Base-by-base conservation (phyloP, 2,888 invertebrate genomes). In the Siphonodentalium dalli region DNA sequence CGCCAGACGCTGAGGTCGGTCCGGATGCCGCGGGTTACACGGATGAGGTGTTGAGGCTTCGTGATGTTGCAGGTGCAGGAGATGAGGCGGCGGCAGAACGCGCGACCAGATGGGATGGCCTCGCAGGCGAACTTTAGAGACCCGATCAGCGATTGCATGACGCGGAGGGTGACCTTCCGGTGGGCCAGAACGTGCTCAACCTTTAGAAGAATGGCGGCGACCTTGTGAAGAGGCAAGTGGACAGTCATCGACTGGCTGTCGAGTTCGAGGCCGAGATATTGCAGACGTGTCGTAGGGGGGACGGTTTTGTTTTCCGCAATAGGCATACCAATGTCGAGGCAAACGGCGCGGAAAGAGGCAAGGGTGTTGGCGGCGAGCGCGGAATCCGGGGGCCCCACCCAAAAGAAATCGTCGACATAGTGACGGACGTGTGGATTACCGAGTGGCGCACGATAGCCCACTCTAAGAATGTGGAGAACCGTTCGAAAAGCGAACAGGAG, bases 261-360 rank as follows among this genome's bases (percentile, higher is more conserved):
- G 5, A 58, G 28, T 53, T 58, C 58, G 18, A 58, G 27, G 9
- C 58, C 53, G 13, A 53, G 24, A 29, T 49, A 58, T n/a, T n/a
- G 23, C 4, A 49, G 11, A 4, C 24, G 20, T 4, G 41, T 26
- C 29, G 21, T 31, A 20, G 49, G 41, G 5, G 34, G 11, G 9
- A 26, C 51, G 20, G 50, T 43, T 29, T 50, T 48, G 3, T 54
- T 45, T 4, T 26, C 27, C 9, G 48, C 43, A 6, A 54, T 5
- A 15, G 48, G 54, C 3, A 54, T 33, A 18, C 39, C 35, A 2
- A 48, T 13, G 3, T 42, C n/a, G 18, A 26, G 7, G 41, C 26
- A n/a, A n/a, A n/a, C 38, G 11, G 7, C 21, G 11, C 38, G 13
- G n/a, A 23, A 29, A 46, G 45, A 31, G 20, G n/a, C 18, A 9